These are phyloP conservation scores for Megaceryle maxima DNA, from an alignment of 2,113 vertebrate genomes.

Conservation along the genomic window DNA sequence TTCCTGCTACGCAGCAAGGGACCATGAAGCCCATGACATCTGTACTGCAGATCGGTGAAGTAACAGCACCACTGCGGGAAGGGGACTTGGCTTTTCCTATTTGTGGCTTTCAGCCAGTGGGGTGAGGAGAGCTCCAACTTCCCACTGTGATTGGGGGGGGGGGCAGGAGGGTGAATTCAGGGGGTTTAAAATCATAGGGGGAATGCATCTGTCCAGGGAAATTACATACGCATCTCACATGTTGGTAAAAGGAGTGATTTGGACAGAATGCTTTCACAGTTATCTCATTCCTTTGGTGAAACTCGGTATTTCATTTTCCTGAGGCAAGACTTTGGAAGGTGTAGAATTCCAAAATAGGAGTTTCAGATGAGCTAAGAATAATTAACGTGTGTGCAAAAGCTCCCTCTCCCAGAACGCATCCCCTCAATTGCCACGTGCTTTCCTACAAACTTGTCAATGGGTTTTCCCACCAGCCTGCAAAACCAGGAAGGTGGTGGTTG, in stretches of 20 bases:
- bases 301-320: background rate
- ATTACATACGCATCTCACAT: rapidly evolving
- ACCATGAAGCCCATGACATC: rapidly evolving
- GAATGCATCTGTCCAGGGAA: background rate
- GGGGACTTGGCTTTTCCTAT: background rate
- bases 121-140: background rate
- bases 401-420: background rate
- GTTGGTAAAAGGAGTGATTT: background rate
- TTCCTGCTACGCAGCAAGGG: background rate
- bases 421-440: background rate
- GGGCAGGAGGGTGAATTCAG: too few relatives aligned
- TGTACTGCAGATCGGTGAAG: rapidly evolving
- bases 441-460: rapidly evolving
- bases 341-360: background rate
- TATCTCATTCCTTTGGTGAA: background rate
- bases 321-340: background rate
- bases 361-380: background rate
- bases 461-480: background rate
- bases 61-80: background rate
- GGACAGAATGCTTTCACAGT: background rate
- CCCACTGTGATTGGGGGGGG: background rate
- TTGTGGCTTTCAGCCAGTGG: background rate
- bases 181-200: background rate
- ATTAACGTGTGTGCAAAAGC: background rate
- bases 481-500: background rate